Evolutionary conservation across 2,113 vertebrate species (phyloP), one percentile per base, ranked within the genome.

Genomic region (Boulengeromyrus knoepffleri): DNA sequence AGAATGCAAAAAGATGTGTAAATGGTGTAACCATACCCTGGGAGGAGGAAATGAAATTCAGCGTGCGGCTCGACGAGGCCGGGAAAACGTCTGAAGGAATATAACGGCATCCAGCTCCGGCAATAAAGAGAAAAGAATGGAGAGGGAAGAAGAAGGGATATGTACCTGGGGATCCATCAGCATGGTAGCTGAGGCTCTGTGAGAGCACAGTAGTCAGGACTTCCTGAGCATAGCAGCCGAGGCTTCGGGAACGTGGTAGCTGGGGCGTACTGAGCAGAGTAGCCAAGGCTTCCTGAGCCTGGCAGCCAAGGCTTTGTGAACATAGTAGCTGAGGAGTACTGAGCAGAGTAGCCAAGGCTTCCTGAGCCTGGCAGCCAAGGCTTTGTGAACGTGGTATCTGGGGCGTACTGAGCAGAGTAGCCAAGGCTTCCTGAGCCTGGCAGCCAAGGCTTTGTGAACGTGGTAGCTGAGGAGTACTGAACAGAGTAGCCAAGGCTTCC

Each of bases 271-370:
- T 27, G 7, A 62, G 58, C 24, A 66, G 0, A 2, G 7, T 10
- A 27, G 7, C 4, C 45, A 6, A 0, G 46, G 1, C 46, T 47
- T 47, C 46, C 58, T 62, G 58, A 62, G 58, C 7, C 0, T 24
- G 2, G 58, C 4, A 62, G 58, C 58, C 1, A 0, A n/a, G 7
- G 58, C 0, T 9, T 62, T 2, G 0, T 3, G 6, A 62, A n/a
- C 2, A 0, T n/a, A 24, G 1, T 31, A 31, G 0, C 0, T 1
- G 62, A 27, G n/a, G n/a, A 3, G 1, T 66, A 66, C n/a, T 66
- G 58, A 27, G 58, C 58, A 66, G 2, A 3, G 58, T 27, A 27
- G 24, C 2, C 9, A 10, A 3, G n/a, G n/a, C n/a, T 62, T 62
- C 24, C 58, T 66, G 7, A 66, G 58, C 58, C 3, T 3, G 0